Evolutionary conservation across 2,797 vertebrate species (phyloP).

Genomic region (Thalassophryne amazonica): DNA sequence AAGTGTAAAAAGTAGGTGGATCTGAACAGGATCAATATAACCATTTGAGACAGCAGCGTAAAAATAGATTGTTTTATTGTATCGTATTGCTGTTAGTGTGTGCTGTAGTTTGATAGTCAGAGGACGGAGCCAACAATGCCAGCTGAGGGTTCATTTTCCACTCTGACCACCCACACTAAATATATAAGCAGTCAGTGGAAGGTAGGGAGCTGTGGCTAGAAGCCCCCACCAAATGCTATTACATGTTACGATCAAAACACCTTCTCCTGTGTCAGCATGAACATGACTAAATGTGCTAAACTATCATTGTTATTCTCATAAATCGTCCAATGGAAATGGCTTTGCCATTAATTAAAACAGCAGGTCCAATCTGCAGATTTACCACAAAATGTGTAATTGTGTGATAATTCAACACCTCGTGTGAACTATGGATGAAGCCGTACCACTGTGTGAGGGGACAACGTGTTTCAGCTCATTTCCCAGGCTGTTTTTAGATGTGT

Average conservation of each 20-base stretch:
- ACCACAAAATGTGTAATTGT: conserved; percentile 52
- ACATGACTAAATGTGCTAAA: conserved; percentile 26
- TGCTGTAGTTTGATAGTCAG: conserved; percentile 2
- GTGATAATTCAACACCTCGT: conserved; percentile 52
- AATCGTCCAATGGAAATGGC: conserved; percentile 26
- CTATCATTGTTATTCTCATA: conserved; percentile 24
- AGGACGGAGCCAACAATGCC: conserved; percentile 19
- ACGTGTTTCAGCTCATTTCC: conserved; percentile 64
- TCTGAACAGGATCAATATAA: too few relatives aligned
- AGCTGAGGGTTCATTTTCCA: conserved; percentile 22
- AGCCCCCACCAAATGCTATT: conserved; percentile 21
- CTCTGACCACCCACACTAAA: conserved; percentile 38
- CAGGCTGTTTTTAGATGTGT: conserved; percentile 77
- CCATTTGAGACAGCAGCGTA: too few relatives aligned
- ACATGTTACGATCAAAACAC: conserved; percentile 56
- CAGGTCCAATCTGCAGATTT: conserved; percentile 34
- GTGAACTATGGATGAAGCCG: conserved; percentile 49
- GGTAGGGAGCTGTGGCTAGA: conserved; percentile 28
- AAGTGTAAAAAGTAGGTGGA: too few relatives aligned
- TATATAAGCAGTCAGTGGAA: conserved; percentile 22
- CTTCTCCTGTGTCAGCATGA: conserved; percentile 56
- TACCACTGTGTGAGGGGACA: conserved; percentile 45
- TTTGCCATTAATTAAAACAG: conserved; percentile 34
- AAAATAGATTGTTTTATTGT: too few relatives aligned
- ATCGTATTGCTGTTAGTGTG: conserved; percentile 6